phyloP scores from a whole-genome alignment of 2,113 vertebrate genomes.

The Solea solea region DNA sequence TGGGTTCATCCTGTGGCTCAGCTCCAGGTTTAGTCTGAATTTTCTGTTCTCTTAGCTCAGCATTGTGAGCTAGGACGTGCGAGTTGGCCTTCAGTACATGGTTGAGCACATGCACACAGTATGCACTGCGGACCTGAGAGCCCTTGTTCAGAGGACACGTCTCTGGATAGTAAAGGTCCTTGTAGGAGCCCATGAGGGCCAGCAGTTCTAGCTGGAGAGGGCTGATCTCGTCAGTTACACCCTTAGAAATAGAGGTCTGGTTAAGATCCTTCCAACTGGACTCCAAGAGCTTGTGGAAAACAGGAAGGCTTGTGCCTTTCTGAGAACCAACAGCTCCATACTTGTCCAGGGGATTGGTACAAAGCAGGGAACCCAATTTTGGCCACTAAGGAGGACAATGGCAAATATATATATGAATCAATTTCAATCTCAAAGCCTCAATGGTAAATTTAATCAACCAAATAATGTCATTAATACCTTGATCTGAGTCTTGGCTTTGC shows the following conservation, averaged over 20 bases:
- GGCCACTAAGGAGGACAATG: slow-evolving; percentile 84
- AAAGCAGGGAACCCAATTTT: slow-evolving; percentile 84
- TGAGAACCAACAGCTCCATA: slow-evolving; percentile 70
- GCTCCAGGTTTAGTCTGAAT: slow-evolving; percentile 57
- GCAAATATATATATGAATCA: neutral
- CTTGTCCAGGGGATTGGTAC: slow-evolving; percentile 80
- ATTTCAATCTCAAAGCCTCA: neutral
- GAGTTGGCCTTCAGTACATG: slow-evolving; percentile 95
- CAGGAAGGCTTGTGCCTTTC: slow-evolving; percentile 76
- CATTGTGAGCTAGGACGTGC: slow-evolving; percentile 89
- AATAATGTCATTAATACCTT: slow-evolving; percentile 75
- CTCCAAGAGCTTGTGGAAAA: slow-evolving; percentile 88
- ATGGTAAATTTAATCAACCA: fast-evolving
- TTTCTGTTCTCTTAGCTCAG: slow-evolving; percentile 80
- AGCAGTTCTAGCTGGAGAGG: slow-evolving; percentile 90
- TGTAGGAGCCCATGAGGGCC: slow-evolving; percentile 90
- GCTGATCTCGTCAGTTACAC: slow-evolving; percentile 66
- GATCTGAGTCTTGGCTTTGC: slow-evolving; percentile 80
- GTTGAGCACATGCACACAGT: slow-evolving; percentile 93
- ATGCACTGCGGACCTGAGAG: slow-evolving; percentile 84
- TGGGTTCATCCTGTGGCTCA: slow-evolving; percentile 79
- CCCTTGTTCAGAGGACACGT: slow-evolving; percentile 82
- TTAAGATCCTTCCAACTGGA: slow-evolving; percentile 84
- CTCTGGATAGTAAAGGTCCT: slow-evolving; percentile 90
- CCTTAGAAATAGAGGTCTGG: slow-evolving; percentile 64